phyloP scores from a whole-genome alignment of 1,140 invertebrate genomes.

The Drosophila varians region DNA sequence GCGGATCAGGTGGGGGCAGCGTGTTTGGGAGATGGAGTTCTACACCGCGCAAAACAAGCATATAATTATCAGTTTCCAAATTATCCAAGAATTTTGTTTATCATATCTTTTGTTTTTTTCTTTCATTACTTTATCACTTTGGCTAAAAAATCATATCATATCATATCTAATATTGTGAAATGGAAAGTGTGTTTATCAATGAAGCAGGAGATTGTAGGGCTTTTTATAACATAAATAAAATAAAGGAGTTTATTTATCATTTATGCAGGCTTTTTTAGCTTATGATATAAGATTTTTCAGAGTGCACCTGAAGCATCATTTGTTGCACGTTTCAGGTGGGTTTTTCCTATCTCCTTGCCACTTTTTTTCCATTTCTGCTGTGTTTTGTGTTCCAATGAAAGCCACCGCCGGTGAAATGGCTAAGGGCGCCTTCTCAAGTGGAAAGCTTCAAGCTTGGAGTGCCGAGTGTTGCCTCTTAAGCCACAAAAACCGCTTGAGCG shows the following conservation, averaged over 20 bases:
- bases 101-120: background rate
- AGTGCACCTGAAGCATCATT: conserved; percentile 35
- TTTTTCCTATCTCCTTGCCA: conserved; percentile 17
- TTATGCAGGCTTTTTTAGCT: background rate
- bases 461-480: conserved; percentile 25
- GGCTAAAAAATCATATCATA: background rate
- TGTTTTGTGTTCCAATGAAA: conserved; percentile 40
- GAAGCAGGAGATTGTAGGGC: background rate
- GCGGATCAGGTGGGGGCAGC: conserved; percentile 46
- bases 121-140: background rate
- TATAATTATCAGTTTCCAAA: background rate
- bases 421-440: conserved; percentile 56
- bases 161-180: background rate
- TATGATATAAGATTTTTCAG: conserved; percentile 6
- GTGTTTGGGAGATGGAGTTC: conserved; percentile 10
- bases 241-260: too few relatives aligned
- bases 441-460: conserved; percentile 10
- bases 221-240: too few relatives aligned
- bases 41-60: conserved; percentile 21
- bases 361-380: conserved; percentile 4
- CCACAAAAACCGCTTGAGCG: conserved; percentile 41
- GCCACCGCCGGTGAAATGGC: conserved; percentile 51
- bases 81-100: background rate
- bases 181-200: background rate
- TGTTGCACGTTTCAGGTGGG: conserved; percentile 69